Base-by-base conservation (phyloP, 2,888 invertebrate species). In the Dione vanillae region DNA sequence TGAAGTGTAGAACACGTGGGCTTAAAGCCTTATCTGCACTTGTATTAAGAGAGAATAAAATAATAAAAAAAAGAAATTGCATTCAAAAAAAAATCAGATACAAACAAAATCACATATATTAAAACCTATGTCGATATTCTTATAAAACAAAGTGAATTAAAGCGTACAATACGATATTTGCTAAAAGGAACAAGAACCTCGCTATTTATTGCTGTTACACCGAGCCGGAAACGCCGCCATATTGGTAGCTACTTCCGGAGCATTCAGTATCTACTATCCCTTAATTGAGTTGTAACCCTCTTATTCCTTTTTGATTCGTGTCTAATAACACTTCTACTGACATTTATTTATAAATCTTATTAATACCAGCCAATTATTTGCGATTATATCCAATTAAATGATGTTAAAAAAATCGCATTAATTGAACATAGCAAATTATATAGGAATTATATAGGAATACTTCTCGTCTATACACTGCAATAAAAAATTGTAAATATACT, bases 141-240 rank as follows among this genome's bases (percentile, higher is more conserved):
- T 2, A 27, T 9, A 45, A 61, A 56, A 11, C 27, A 41, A 43
- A 8, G 0, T 20, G 27, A 35, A 9, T 27, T 27, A 45, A 61
- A 20, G 43, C 14, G 6, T 7, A n/a, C 43, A 59, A 43, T 59
- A n/a, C 20, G 45, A 61, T 61, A 45, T 61, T 27, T 61, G 56
- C 45, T 7, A 45, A 45, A 61, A 40, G 27, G 20, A 65, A 45
- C 62, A 66, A 49, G 47, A 69, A 73, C 69, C 67, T 65, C 51
- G 69, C 65, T 70, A 73, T 72, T 71, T 73, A 73, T 75, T 71
- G 73, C 74, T 71, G 69, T 73, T 73, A 73, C 56, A 66, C 65
- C 67, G 58, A 74, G 64, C 73, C 73, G 76, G 74, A 77, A 75
- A 67, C 67, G 75, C 70, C 74, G 77, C 76, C 76, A 74, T 74